These are phyloP conservation scores for Dinomys branickii DNA, from an alignment of 2,113 vertebrate genomes.

Conservation along the genomic window DNA sequence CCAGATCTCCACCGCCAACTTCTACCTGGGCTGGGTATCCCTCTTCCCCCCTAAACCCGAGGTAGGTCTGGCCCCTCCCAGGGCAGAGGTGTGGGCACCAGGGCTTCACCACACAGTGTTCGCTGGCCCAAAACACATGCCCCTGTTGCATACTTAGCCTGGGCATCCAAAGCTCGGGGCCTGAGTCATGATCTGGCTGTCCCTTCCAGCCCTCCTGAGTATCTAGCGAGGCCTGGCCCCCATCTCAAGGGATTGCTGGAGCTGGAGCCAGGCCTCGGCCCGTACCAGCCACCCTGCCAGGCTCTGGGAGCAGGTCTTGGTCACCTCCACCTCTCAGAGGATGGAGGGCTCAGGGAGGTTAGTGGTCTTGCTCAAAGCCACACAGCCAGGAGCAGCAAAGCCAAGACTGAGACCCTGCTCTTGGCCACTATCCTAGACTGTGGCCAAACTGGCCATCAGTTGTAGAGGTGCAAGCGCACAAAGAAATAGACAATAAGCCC, in stretches of 20 bases:
- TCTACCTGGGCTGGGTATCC: rapidly evolving
- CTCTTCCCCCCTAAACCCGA: not conserved
- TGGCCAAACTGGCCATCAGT: rapidly evolving
- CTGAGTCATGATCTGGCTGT: rapidly evolving
- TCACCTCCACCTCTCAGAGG: not conserved
- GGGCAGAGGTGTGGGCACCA: not conserved
- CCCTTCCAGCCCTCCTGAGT: not conserved
- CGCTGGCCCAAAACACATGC: not conserved
- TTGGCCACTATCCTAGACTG: not conserved
- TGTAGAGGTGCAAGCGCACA: not conserved
- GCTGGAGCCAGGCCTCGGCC: not conserved
- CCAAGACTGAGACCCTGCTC: not conserved
- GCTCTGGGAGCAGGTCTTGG: not conserved
- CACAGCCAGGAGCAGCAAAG: not conserved
- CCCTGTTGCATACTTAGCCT: not conserved
- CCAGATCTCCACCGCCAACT: conserved; percentile 36
- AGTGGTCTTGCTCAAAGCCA: not conserved
- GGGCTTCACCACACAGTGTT: rapidly evolving
- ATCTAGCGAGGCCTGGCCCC: not conserved
- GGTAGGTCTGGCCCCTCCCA: conserved; percentile 26
- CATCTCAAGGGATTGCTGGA: too few species aligned
- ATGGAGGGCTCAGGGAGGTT: not conserved
- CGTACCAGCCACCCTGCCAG: not conserved
- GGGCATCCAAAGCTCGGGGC: not conserved
- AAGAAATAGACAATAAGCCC: rapidly evolving